Evolutionary conservation across 2,888 invertebrate species (phyloP), one percentile per base, ranked within the genome.

Genomic region (Xylophagus ater): DNA sequence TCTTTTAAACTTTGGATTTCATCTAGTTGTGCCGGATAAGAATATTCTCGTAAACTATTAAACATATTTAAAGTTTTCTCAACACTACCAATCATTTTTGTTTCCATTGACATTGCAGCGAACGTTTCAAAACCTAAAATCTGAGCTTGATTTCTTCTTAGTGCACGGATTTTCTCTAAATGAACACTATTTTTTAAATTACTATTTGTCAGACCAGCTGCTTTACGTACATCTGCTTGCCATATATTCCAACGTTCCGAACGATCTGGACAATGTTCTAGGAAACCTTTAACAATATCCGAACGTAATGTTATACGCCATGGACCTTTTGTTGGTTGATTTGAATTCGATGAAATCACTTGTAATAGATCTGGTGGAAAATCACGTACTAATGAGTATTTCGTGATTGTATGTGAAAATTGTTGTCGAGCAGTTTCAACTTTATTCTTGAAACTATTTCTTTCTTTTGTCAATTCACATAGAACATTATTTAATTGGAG

Each of bases 41-140:
- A 85, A 52, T 70, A 73, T 49, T 75, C 72, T 1, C 79, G 58
- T 23, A 87, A 68, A 46, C 67, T 73, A 37, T 78, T 70, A 18
- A 94, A 68, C 43, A 81, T 72, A 43, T 73, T 70, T 47, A 79
- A 69, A 0, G 92, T 78, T 59, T 81, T 82, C 36, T 82, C 76
- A 10, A 86, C 64, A 47, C 70, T 79, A 7, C 81, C 84, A 6
- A 90, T 88, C 89, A 94, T 74, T 71, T 92, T 93, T 0, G 89
- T 90, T 66, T 85, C 80, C 87, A 94, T 87, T 24, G 86, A 87
- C 80, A 93, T 79, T 25, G 89, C 80, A 0, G 77, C 81, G 62
- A 69, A 93, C 37, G 73, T 76, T 45, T 81, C 71, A 58, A 76
- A 94, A 0, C 93, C 92, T 8, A 93, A 64, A 10, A 79, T 52